phyloP scores from a whole-genome alignment of 2,888 invertebrate genomes.

The Pseudococcus longispinus region DNA sequence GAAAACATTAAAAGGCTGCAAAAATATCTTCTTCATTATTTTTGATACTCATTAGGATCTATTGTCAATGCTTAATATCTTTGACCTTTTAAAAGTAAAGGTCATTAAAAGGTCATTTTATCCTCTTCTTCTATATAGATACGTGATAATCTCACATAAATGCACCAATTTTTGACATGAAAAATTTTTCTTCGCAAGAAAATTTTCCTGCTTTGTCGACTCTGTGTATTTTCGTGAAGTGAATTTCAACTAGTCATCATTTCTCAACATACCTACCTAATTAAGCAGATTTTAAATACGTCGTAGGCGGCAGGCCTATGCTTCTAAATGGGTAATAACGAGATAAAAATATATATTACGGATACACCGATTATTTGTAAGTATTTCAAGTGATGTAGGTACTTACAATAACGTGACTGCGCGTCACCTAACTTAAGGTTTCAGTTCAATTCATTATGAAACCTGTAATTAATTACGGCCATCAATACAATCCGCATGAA shows the following conservation, averaged over 20 bases:
- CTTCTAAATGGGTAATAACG: background rate
- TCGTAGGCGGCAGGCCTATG: background rate
- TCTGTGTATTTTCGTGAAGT: background rate
- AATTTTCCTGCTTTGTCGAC: background rate
- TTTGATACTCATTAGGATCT: background rate
- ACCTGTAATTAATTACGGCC: background rate
- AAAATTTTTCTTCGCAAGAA: too few relatives aligned
- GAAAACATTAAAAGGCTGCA: background rate
- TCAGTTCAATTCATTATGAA: background rate
- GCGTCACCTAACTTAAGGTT: background rate
- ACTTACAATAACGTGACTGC: background rate
- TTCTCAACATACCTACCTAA: background rate
- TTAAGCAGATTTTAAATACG: background rate
- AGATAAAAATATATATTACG: background rate
- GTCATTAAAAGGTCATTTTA: too few relatives aligned
- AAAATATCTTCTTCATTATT: background rate
- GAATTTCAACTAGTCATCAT: background rate
- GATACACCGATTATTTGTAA: background rate
- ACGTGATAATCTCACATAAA: too few relatives aligned
- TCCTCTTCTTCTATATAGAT: too few relatives aligned
- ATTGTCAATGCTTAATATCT: background rate
- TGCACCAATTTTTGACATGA: too few relatives aligned
- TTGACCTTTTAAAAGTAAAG: too few relatives aligned
- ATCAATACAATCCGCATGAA: background rate
- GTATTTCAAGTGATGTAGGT: background rate